A percentile compares a stretch with the other conserved stretches of the same genome.
These are phyloP conservation scores for Acyrthosiphon pisum DNA, from an alignment of 1,140 invertebrate species.

Conservation along the genomic window DNA sequence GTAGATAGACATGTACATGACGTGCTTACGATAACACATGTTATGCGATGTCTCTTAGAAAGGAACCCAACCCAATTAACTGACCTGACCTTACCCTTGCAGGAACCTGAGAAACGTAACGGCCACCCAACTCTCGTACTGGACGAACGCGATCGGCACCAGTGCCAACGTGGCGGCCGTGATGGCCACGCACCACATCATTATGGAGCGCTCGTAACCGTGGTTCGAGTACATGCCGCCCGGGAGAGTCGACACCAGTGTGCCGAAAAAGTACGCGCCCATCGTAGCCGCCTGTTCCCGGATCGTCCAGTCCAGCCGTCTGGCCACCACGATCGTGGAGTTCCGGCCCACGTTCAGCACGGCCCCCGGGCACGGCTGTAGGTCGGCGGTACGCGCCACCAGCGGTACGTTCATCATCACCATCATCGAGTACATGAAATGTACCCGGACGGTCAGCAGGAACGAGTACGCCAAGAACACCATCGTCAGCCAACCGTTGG, in stretches of 20 bases:
- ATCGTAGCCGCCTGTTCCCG: neutral
- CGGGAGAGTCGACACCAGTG: neutral
- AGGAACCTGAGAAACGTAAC: constrained; percentile 21
- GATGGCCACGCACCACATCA: neutral
- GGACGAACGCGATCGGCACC: neutral
- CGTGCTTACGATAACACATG: too few relatives aligned
- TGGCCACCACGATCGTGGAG: neutral
- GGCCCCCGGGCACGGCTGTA: neutral
- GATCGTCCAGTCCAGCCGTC: neutral
- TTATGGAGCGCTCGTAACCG: constrained; percentile 19
- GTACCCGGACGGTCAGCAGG: constrained; percentile 25
- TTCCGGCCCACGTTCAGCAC: neutral
- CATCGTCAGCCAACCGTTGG: constrained; percentile 9
- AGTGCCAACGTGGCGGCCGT: neutral
- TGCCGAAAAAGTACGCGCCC: constrained; percentile 1
- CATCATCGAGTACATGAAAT: constrained; percentile 46
- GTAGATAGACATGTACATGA: too few relatives aligned
- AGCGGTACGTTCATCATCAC: constrained; percentile 7
- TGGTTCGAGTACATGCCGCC: constrained; percentile 5
- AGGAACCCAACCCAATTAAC: neutral
- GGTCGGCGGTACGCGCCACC: neutral
- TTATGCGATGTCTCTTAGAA: neutral
- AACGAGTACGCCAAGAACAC: constrained; percentile 4
- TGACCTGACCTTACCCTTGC: neutral
- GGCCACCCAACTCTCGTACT: neutral